Evolutionary conservation across 2,888 invertebrate genomes (phyloP).

Genomic region (Rhaphigaster nebulosa): DNA sequence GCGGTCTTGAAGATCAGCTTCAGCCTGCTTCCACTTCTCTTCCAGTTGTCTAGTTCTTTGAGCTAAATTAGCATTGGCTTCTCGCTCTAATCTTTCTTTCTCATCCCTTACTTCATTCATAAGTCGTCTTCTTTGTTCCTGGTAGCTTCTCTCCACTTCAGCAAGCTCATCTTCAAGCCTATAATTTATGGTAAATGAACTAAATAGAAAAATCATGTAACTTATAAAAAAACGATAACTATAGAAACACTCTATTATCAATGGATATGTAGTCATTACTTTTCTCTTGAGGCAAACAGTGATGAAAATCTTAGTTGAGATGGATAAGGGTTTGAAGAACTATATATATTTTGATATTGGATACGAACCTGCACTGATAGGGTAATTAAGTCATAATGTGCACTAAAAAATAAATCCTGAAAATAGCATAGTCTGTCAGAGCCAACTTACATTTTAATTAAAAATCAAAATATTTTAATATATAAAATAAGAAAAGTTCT

Average conservation of each 20-base stretch:
- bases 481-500: not conserved
- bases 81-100: conserved; percentile 69
- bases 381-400: not conserved
- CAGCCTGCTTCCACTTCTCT: conserved; percentile 65
- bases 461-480: not conserved
- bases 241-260: not conserved
- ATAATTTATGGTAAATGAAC: not conserved
- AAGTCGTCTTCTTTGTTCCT: conserved; percentile 72
- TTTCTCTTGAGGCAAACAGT: not conserved
- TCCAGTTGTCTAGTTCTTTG: conserved; percentile 66
- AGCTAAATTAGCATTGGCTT: conserved; percentile 65
- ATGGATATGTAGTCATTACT: not conserved
- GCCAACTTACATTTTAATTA: not conserved
- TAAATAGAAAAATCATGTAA: conserved; percentile 1
- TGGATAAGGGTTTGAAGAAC: not conserved
- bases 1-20: conserved; percentile 63
- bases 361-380: not conserved
- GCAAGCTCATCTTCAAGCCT: conserved; percentile 73
- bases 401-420: not conserved
- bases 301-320: not conserved
- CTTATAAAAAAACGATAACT: not conserved
- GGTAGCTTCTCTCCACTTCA: conserved; percentile 73
- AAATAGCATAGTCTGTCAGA: not conserved
- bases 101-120: conserved; percentile 71
- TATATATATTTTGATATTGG: not conserved